Evolutionary conservation across 2,797 vertebrate species (phyloP).

Genomic region (Micropoecilia bifurca): DNA sequence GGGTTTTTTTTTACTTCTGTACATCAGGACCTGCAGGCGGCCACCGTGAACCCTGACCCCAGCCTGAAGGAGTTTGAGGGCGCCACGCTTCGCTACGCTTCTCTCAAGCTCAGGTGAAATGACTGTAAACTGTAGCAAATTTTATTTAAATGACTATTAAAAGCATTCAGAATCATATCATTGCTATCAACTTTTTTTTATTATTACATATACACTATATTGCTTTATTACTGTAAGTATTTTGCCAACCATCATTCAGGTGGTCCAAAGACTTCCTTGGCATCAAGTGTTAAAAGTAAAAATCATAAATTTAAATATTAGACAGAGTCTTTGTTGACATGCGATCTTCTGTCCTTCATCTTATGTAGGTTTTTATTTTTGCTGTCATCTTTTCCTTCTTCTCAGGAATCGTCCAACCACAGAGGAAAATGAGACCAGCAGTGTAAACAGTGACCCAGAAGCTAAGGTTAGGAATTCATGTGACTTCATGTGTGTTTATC

Average conservation of each 20-base stretch:
- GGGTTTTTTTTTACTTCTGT: slow-evolving; percentile 52
- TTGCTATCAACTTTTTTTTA: not conserved
- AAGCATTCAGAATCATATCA: not conserved
- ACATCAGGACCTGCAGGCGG: slow-evolving; percentile 92
- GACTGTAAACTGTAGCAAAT: not conserved
- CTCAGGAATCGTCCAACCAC: slow-evolving; percentile 86
- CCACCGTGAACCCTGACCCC: slow-evolving; percentile 95
- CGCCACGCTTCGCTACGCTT: slow-evolving; percentile 95
- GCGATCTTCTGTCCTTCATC: not conserved
- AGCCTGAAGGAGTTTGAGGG: slow-evolving; percentile 99
- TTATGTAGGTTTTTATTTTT: not conserved
- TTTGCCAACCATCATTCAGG: not conserved
- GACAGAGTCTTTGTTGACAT: not conserved
- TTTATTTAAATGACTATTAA: not conserved
- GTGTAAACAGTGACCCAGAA: slow-evolving; percentile 90
- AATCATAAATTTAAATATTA: not conserved
- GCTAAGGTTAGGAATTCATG: slow-evolving; percentile 84
- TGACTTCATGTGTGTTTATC: not conserved
- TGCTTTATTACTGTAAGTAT: too few species aligned
- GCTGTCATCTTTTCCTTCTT: not conserved
- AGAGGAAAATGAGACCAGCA: slow-evolving; percentile 90
- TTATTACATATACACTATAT: too few species aligned
- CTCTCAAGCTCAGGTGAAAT: slow-evolving; percentile 92
- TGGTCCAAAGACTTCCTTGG: not conserved
- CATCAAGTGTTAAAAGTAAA: not conserved